Conservation (phyloP, 2,113 vertebrate genomes). For the Ceyx cyanopectus region DNA sequence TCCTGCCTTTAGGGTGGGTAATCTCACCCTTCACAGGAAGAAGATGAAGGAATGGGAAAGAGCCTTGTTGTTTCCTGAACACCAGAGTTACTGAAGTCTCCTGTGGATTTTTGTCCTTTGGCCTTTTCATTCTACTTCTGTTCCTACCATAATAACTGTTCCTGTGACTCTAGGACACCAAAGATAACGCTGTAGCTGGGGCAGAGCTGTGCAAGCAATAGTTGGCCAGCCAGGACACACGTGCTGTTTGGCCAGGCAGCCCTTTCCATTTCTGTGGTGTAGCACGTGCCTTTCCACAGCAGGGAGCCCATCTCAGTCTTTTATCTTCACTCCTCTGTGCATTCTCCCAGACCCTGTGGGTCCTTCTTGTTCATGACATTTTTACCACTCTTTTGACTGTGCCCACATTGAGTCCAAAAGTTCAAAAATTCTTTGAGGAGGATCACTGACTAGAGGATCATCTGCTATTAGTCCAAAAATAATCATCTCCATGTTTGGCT, state of each 20-base stretch:
- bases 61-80: conserved; percentile 71
- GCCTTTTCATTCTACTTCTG: conserved; percentile 63
- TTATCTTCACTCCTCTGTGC: fast-evolving
- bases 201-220: not conserved
- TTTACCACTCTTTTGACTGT: not conserved
- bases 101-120: conserved; percentile 68
- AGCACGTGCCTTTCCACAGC: not conserved
- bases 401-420: not conserved
- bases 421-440: not conserved
- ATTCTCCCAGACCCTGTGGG: not conserved
- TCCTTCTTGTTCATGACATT: not conserved
- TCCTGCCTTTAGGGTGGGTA: conserved; percentile 51
- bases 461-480: not conserved
- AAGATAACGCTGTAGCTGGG: conserved; percentile 32
- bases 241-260: not conserved
- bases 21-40: conserved; percentile 62
- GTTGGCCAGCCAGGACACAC: not conserved
- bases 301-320: not conserved
- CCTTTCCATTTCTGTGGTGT: not conserved
- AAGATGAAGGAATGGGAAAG: conserved; percentile 72
- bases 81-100: conserved; percentile 49
- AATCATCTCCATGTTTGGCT: not conserved
- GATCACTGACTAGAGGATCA: not conserved
- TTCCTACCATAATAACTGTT: conserved; percentile 55
- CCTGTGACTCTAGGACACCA: conserved; percentile 18